Evolutionary conservation across 2,888 invertebrate species (phyloP).

Genomic region (Oeneis ivallda): DNA sequence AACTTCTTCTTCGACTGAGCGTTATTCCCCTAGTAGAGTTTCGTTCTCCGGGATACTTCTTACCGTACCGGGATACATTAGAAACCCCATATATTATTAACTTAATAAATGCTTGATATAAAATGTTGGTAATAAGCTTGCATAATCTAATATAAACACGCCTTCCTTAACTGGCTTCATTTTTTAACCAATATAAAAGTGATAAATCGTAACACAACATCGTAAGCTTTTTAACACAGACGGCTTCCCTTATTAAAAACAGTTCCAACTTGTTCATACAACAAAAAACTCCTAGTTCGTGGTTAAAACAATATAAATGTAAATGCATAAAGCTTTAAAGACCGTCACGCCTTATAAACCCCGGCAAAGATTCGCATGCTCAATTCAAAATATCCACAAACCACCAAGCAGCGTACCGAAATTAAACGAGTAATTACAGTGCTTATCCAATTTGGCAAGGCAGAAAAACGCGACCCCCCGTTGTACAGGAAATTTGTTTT

Average conservation of each 20-base stretch:
- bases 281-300: constrained; percentile 38
- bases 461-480: constrained; percentile 78
- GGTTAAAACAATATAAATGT: constrained; percentile 42
- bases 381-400: constrained; percentile 64
- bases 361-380: constrained; percentile 54
- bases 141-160: too few species aligned
- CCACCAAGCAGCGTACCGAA: constrained; percentile 50
- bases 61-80: too few species aligned
- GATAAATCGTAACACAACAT: too few species aligned
- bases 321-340: constrained; percentile 42
- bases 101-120: too few species aligned
- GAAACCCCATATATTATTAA: too few species aligned
- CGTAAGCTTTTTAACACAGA: not conserved
- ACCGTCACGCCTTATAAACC: constrained; percentile 66
- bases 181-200: too few species aligned
- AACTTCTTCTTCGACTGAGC: not conserved
- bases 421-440: constrained; percentile 77
- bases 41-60: too few species aligned
- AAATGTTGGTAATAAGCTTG: too few species aligned
- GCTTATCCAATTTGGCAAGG: constrained; percentile 80
- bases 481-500: constrained; percentile 80
- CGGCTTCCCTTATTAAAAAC: not conserved
- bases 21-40: too few species aligned
- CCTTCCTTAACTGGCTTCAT: too few species aligned
- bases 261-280: constrained; percentile 10